Conservation (phyloP, 2,797 vertebrate genomes). For the Syngnathus acus region DNA sequence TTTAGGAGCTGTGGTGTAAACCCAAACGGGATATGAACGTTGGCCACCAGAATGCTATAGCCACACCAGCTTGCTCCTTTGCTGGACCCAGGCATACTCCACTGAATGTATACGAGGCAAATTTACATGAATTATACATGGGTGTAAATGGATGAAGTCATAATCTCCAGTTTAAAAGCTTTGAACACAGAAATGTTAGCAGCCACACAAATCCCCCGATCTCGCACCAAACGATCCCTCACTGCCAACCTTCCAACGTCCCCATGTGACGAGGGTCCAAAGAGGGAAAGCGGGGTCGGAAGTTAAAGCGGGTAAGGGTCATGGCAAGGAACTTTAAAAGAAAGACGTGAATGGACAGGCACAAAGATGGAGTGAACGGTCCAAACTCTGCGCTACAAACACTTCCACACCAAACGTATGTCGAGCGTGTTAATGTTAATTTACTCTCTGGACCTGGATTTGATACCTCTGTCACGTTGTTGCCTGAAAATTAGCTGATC, state of each 20-base stretch:
- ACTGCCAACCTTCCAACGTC: background rate
- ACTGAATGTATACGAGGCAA: conserved; percentile 48
- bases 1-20: conserved; percentile 53
- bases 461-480: background rate
- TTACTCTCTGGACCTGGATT: too few relatives aligned
- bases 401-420: conserved; percentile 22
- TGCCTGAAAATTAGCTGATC: background rate
- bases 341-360: conserved; percentile 27
- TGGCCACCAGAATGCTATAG: conserved; percentile 42
- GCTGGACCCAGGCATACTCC: conserved; percentile 36
- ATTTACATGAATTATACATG: conserved; percentile 65
- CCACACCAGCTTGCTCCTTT: conserved; percentile 49
- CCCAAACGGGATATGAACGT: conserved; percentile 39
- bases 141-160: conserved; percentile 64
- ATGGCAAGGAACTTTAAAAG: conserved; percentile 29
- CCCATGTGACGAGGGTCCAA: conserved; percentile 8
- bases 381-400: conserved; percentile 7
- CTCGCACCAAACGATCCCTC: background rate
- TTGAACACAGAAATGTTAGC: conserved; percentile 49
- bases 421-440: conserved; percentile 32
- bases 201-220: background rate
- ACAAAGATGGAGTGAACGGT: conserved; percentile 13
- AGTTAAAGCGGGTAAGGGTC: conserved; percentile 30
- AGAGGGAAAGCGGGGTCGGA: conserved; percentile 14
- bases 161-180: conserved; percentile 61